Base-by-base conservation (phyloP, 2,888 invertebrate species). In the Linhomoeus sp. region DNA sequence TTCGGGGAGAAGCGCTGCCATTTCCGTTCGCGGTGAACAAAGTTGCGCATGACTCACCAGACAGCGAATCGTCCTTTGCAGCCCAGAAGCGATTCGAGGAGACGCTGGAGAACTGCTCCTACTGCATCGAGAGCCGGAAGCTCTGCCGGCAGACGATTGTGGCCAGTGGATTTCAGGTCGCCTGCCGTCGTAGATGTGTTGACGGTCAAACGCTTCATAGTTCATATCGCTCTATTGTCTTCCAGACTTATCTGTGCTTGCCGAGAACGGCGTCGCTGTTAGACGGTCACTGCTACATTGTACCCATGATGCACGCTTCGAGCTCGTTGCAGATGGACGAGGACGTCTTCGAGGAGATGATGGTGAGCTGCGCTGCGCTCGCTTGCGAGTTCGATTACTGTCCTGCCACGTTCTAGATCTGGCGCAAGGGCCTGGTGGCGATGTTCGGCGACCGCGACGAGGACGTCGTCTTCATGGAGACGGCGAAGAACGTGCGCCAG, bases 381-480 rank as follows among this genome's bases (percentile, higher is more conserved):
- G 25, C n/a, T 42, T 44, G 46, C 38, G 12, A 33, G 33, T 33
- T 9, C 9, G 12, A 12, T 33, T 33, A 33, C 33, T 23, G 20
- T 22, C 3, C 5, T 40, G 20, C 48, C 49, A 47, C 50, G 52
- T 72, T 71, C 46, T 68, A 81, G 77, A 70, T 73, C 59, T 81
- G 81, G 60, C 75, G 84, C 44, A 80, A 76, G 67, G 75, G 79
- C 1, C 66, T 94, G 12, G 79, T 79, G 0, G 73, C 74, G 49
- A 78, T 88, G 75, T 92, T 81, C 67, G 70, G 75, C 0, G 74
- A 76, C 57, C 53, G 58, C 17, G 75, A 77, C 45, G 74, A 79
- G 63, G 85, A 85, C 70, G 77, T 81, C 9, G 75, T 94, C 2
- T 88, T 92, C 66, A 83, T 83, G 70, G 94, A 94, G 72, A 80